Base-by-base conservation (phyloP, 2,113 vertebrate genomes). In the Dermatemys mawii region DNA sequence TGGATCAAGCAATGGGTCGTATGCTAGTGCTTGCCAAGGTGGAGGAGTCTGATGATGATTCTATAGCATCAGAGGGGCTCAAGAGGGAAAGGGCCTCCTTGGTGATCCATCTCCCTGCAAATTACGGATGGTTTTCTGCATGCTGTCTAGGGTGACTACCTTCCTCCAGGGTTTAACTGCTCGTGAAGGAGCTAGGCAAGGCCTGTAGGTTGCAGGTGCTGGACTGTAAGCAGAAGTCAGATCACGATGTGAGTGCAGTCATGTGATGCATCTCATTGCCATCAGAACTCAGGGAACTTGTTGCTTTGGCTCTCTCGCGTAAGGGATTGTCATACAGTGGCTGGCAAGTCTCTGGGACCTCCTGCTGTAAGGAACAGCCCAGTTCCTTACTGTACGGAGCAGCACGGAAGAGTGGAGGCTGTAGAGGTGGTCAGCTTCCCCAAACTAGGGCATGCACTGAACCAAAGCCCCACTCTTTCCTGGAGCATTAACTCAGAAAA, bases 291-390 rank as follows among this genome's bases (percentile, higher is more conserved):
- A 81, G 44, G 78, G 32, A 32, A 29, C 84, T 79, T 9, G 13
- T 67, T 63, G 84, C 67, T 93, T 75, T 84, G 87, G 44, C 86
- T 19, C n/a, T n/a, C n/a, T n/a, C n/a, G n/a, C n/a, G n/a, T n/a
- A n/a, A n/a, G n/a, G n/a, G n/a, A n/a, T n/a, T n/a, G n/a, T n/a
- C 32, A 83, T 83, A 8, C 51, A 35, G 83, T 50, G 81, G 93
- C 94, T 86, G 96, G 94, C 81, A 95, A 86, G 88, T 91, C 83
- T 93, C 38, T 49, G 83, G 70, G 46, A n/a, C 50, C 48, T 93
- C 50, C 73, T 55, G 76, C 54, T 75, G 89, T 26, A 81, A 29
- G 22, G 14, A 22, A n/a, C n/a, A 51, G 35, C 1, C 32, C 32
- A 27, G 85, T 57, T n/a, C n/a, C n/a, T n/a, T n/a, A n/a, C n/a